Evolutionary conservation across 1,140 invertebrate genomes (phyloP).

Genomic region (Anthonomus grandis): DNA sequence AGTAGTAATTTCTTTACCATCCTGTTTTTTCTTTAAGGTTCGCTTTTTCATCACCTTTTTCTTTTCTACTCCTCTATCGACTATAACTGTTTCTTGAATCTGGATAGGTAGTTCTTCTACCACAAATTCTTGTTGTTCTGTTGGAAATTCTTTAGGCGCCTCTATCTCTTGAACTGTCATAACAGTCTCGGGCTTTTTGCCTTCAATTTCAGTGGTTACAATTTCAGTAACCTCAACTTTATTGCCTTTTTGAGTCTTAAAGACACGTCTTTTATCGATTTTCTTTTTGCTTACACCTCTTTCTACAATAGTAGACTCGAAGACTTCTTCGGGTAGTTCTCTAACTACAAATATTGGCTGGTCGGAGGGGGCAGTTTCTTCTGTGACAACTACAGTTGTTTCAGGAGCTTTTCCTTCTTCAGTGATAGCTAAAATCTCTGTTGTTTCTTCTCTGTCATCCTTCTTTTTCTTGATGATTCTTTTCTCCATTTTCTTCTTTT

Average conservation of each 20-base stretch:
- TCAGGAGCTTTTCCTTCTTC: slow-evolving; percentile 45
- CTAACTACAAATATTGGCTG: slow-evolving; percentile 25
- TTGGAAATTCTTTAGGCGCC: slow-evolving; percentile 18
- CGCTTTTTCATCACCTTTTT: slow-evolving; percentile 38
- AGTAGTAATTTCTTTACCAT: slow-evolving; percentile 48
- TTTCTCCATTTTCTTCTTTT: slow-evolving; percentile 43
- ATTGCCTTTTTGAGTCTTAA: slow-evolving; percentile 40
- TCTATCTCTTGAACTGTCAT: slow-evolving; percentile 34
- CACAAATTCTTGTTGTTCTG: slow-evolving; percentile 26
- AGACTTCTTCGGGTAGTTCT: slow-evolving; percentile 40
- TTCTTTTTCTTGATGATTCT: slow-evolving; percentile 39
- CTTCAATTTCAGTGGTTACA: slow-evolving; percentile 41
- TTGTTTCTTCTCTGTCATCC: slow-evolving; percentile 38
- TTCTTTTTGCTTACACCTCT: slow-evolving; percentile 26
- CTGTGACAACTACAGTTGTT: slow-evolving; percentile 43
- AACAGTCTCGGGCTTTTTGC: slow-evolving; percentile 40
- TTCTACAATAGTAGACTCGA: slow-evolving; percentile 23
- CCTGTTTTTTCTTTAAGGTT: slow-evolving; percentile 11
- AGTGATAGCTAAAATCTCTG: slow-evolving; percentile 42
- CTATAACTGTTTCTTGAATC: slow-evolving; percentile 40
- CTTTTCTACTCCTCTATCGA: slow-evolving; percentile 35
- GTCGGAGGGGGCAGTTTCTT: slow-evolving; percentile 40
- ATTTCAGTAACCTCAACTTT: slow-evolving; percentile 45
- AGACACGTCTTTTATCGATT: slow-evolving; percentile 25
- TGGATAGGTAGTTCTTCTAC: slow-evolving; percentile 44